Base-by-base conservation (phyloP, 2,888 invertebrate species). In the Cephus nigrinus region DNA sequence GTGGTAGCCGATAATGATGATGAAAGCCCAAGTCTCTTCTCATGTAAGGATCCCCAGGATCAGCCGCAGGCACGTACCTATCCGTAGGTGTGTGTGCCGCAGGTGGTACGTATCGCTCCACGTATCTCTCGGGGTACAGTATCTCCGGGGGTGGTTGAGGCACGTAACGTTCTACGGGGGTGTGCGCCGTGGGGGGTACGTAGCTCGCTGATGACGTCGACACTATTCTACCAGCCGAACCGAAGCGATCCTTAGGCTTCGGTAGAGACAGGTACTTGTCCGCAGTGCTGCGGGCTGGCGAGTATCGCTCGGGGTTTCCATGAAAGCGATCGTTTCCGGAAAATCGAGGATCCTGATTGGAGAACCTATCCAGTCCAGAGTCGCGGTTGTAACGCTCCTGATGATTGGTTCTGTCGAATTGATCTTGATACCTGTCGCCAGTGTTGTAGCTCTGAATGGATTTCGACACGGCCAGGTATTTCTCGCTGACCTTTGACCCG, bases 111-210 rank as follows among this genome's bases (percentile, higher is more conserved):
- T 95, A 95, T 84, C 95, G 93, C 77, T 93, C 93, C 75, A 89
- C 89, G 80, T 90, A 90, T 79, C 90, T 84, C 12, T 91, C 91
- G 4, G 91, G 90, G 71, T 91, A 91, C 12, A 91, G 87, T 3
- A 91, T 88, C 83, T 91, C 91, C 23, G 90, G 89, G 1, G 91
- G 90, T 34, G 91, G 91, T 77, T 92, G 91, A 78, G 95, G 95
- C 86, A 95, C 95, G 89, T 95, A 95, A 87, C 95, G 93, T 92
- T 95, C 95, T 84, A 95, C 95, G 55, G 95, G 95, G 86, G 95
- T 94, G 91, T 95, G 95, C 71, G 95, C 95, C 83, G 95, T 95
- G 32, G 95, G 95, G 11, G 95, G 95, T 82, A 95, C 93, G 86
- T 95, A 95, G 4, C 34, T 34, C 12, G 73, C 73, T 15, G 73